Evolutionary conservation across 1,140 invertebrate genomes (phyloP).

Genomic region (Vollenhovia emeryi): DNA sequence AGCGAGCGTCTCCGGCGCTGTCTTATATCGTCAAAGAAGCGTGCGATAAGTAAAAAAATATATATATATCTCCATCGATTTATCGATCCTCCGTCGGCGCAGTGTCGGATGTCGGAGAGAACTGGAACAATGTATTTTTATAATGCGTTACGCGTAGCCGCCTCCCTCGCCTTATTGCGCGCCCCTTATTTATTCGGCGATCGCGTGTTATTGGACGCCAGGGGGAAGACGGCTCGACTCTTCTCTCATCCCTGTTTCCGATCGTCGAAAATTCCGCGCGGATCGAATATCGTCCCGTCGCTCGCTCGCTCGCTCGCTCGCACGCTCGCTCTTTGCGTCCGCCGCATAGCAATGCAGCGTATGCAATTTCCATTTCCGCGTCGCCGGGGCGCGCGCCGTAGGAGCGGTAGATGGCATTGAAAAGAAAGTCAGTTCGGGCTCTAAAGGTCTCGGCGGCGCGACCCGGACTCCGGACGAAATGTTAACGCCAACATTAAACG

Average conservation of each 20-base stretch:
- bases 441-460: slow-evolving; percentile 56
- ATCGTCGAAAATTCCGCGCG: neutral
- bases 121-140: neutral
- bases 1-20: neutral
- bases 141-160: neutral
- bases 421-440: slow-evolving; percentile 47
- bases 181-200: neutral
- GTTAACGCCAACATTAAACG: slow-evolving; percentile 57
- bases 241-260: neutral
- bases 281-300: neutral
- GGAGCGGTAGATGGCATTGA: slow-evolving; percentile 44
- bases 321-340: neutral
- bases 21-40: neutral
- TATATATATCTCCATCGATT: slow-evolving; percentile 29
- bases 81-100: neutral
- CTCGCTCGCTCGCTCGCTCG: too few species aligned
- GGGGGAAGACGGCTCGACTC: neutral
- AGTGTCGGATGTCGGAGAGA: slow-evolving; percentile 9
- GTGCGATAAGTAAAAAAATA: neutral
- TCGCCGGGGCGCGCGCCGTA: neutral
- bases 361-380: slow-evolving; percentile 54
- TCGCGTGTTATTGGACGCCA: neutral
- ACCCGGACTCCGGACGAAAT: slow-evolving; percentile 45
- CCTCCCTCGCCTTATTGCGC: neutral
- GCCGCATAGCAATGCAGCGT: slow-evolving; percentile 23